These are phyloP conservation scores for Lamproptera curius DNA, from an alignment of 2,888 invertebrate genomes.

Conservation along the genomic window DNA sequence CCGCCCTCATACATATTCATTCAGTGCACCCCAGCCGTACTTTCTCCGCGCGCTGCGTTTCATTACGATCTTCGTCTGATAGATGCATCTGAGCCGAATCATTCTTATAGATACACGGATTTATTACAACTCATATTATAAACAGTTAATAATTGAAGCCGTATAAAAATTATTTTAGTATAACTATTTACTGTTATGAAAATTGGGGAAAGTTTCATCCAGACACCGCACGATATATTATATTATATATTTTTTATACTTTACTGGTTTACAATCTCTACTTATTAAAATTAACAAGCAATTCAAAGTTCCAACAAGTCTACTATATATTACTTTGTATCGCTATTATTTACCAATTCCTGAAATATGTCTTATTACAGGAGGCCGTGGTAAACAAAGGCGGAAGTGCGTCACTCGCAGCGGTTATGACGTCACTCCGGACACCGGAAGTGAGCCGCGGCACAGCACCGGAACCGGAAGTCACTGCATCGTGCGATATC, in stretches of 20 bases:
- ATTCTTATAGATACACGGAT: no score
- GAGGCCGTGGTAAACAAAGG: slow-evolving; percentile 23
- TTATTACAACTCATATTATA: no score
- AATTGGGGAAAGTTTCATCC: no score
- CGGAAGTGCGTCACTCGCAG: slow-evolving; percentile 68
- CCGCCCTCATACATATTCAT: slow-evolving; percentile 80
- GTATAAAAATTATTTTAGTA: no score
- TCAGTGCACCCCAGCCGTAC: slow-evolving; percentile 75
- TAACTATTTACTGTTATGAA: no score
- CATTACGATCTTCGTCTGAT: slow-evolving; percentile 18
- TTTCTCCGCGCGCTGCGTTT: slow-evolving; percentile 50
- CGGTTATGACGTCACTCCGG: slow-evolving; percentile 62
- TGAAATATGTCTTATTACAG: slow-evolving; percentile 22
- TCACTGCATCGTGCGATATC: slow-evolving; percentile 54
- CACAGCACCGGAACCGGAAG: slow-evolving; percentile 67
- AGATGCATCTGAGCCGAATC: slow-evolving; percentile 17
- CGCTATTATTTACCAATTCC: no score
- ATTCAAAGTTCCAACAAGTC: neutral
- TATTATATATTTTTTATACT: no score
- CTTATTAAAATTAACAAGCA: no score
- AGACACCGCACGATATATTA: no score
- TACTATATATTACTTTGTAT: slow-evolving; percentile 3
- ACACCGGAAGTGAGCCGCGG: slow-evolving; percentile 63
- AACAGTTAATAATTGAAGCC: no score
- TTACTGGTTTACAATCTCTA: no score